phyloP scores from a whole-genome alignment of 2,797 vertebrate species.

The Hyperoplus immaculatus region DNA sequence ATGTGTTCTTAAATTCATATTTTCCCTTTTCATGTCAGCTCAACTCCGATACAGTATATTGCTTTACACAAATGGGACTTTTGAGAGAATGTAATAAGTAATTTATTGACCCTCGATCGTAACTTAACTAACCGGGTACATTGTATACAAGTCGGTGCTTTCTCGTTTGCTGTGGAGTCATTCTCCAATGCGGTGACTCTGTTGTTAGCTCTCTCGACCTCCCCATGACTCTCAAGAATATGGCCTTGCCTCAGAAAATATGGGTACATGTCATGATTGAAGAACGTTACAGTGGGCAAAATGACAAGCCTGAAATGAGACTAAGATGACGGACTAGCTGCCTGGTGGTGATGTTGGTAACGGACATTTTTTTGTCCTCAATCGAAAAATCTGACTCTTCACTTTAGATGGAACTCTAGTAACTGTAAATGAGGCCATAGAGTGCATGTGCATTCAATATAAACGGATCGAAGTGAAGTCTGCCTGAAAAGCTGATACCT shows the following conservation, averaged over 20 bases:
- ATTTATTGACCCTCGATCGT: constrained; percentile 72
- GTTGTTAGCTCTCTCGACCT: constrained; percentile 53
- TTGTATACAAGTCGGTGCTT: constrained; percentile 77
- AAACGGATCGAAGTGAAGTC: no score
- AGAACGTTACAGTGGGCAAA: constrained; percentile 7
- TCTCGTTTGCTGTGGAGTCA: constrained; percentile 77
- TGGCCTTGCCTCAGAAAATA: constrained; percentile 11
- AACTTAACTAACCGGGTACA: constrained; percentile 72
- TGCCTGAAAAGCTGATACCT: no score
- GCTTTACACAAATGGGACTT: constrained; percentile 65
- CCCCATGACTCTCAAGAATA: constrained; percentile 33
- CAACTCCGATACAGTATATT: constrained; percentile 55
- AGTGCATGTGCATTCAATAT: no score
- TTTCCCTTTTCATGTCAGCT: constrained; percentile 53
- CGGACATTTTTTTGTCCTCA: neutral
- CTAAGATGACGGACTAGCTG: constrained; percentile 8
- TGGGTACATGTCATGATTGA: neutral
- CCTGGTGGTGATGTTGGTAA: neutral
- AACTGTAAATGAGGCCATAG: no score
- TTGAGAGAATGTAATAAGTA: constrained; percentile 76
- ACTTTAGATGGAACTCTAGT: neutral
- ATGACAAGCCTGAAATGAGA: constrained; percentile 25
- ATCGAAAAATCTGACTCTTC: neutral
- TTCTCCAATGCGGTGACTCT: constrained; percentile 52
- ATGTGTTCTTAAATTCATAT: constrained; percentile 43